Percentiles rank a stretch among this genome's conserved stretches.
These are phyloP conservation scores for Helicorthomorpha holstii DNA, from an alignment of 1,140 invertebrate genomes.

Conservation along the genomic window DNA sequence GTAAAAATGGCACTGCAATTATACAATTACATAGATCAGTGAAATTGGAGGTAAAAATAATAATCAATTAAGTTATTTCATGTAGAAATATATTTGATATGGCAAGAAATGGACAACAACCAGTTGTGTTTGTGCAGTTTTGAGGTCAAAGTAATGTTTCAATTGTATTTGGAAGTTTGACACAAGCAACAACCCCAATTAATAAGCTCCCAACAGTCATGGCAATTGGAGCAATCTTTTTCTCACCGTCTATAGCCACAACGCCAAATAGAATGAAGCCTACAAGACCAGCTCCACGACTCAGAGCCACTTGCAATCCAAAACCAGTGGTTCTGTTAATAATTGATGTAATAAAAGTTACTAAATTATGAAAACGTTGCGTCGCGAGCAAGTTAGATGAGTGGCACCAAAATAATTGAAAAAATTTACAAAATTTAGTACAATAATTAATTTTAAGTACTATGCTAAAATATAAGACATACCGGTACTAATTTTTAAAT, in stretches of 20 bases:
- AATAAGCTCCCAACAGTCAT: slow-evolving; percentile 25
- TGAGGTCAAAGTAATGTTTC: slow-evolving; percentile 5
- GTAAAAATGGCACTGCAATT: no score
- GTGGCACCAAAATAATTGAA: not conserved
- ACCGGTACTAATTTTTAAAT: not conserved
- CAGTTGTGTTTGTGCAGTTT: not conserved
- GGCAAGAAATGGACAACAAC: no score
- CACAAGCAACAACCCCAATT: slow-evolving; percentile 25
- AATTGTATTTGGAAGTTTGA: slow-evolving; percentile 28
- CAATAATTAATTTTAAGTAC: not conserved
- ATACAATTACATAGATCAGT: no score
- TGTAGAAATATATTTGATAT: no score
- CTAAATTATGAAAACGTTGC: no score
- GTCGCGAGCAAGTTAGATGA: no score
- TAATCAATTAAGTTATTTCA: no score
- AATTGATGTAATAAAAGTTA: slow-evolving; percentile 4
- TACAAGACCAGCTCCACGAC: slow-evolving; percentile 28
- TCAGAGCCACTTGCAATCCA: slow-evolving; percentile 27
- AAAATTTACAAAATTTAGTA: not conserved
- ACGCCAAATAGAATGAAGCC: slow-evolving; percentile 30
- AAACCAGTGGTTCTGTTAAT: slow-evolving; percentile 29
- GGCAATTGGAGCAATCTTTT: slow-evolving; percentile 31
- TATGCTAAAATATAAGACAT: not conserved
- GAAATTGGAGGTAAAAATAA: no score
- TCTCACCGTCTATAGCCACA: slow-evolving; percentile 26